Percentiles rank a stretch among this genome's conserved stretches.
Conservation (phyloP, 2,797 vertebrate genomes). For the Acanthis flammea region DNA sequence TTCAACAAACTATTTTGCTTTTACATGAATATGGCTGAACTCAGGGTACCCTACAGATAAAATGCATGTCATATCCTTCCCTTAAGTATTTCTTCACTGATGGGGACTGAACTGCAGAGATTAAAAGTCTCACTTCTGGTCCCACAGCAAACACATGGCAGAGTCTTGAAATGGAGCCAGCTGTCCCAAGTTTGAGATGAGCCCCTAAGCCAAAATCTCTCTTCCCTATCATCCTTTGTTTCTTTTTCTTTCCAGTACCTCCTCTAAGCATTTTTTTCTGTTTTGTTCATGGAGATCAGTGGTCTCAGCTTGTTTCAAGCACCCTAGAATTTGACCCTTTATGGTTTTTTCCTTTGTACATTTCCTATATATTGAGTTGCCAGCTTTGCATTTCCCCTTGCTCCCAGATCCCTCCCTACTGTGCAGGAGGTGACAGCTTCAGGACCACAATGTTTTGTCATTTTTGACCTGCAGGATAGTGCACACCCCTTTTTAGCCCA, state of each 20-base stretch:
- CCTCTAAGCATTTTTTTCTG: not conserved
- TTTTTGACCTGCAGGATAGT: conserved; percentile 38
- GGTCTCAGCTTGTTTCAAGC: not conserved
- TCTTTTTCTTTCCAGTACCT: not conserved
- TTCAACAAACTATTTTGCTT: not conserved
- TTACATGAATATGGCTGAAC: not conserved
- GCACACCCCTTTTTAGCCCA: conserved; percentile 28
- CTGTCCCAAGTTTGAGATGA: not conserved
- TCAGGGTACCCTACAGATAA: not conserved
- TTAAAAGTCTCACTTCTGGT: not conserved
- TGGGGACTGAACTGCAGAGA: not conserved
- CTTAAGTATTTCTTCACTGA: not conserved
- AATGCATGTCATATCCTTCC: not conserved
- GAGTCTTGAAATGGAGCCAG: not conserved
- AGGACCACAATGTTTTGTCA: conserved; percentile 33
- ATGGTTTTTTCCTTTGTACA: not conserved
- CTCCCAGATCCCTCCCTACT: not conserved
- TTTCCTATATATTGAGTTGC: not conserved
- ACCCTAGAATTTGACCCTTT: not conserved
- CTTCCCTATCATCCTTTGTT: not conserved
- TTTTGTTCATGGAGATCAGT: not conserved
- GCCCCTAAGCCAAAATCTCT: not conserved
- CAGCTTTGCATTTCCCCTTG: conserved; percentile 13
- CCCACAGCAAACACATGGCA: not conserved
- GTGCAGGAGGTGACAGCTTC: conserved; percentile 18